Base-by-base conservation (phyloP, 2,888 invertebrate species). In the Spicauda simplicius region DNA sequence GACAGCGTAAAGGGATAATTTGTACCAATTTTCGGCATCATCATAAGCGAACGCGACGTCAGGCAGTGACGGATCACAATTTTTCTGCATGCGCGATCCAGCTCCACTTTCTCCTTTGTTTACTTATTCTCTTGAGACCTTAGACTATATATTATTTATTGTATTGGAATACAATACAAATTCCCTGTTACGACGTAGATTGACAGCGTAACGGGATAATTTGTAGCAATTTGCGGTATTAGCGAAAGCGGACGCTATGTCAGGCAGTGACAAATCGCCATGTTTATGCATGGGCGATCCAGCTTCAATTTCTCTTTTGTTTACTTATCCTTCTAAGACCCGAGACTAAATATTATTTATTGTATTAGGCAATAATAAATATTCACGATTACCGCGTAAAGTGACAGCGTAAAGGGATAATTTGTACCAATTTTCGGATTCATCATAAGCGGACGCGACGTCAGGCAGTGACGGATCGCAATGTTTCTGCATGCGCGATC, bases 1-100 rank as follows among this genome's bases (percentile, higher is more conserved):
- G 69, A 68, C 70, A 68, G 60, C 59, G 66, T 68, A 71, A 66
- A 70, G 60, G 68, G 70, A 71, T 76, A 73, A 74, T 73, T 73
- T 70, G 71, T 68, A 68, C 64, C 19, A 41, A 58, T 20, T 58
- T 45, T 45, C 20, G 58, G 41, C 69, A 72, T 74, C 73, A 72
- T 73, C 70, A 66, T n/a, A n/a, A 30, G 30, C 30, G 30, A 7
- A 30, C 30, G 30, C 30, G 30, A 30, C 30, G 30, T 30, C 67
- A 63, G 69, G 70, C 65, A 69, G 58, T 74, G 73, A 76, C 70
- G 70, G 72, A 30, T 30, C 30, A 62, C 52, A 54, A 63, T 68
- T 70, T 7, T 30, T 30, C 3, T 30, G 30, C 30, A 30, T 30
- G 7, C 7, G 7, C 4, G 30, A 30, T 3, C 30, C 30, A 30